A percentile compares a stretch with the other conserved stretches of the same genome.
These are phyloP conservation scores for Hydrolagus affinis DNA, from an alignment of 2,113 vertebrate genomes.

Conservation along the genomic window DNA sequence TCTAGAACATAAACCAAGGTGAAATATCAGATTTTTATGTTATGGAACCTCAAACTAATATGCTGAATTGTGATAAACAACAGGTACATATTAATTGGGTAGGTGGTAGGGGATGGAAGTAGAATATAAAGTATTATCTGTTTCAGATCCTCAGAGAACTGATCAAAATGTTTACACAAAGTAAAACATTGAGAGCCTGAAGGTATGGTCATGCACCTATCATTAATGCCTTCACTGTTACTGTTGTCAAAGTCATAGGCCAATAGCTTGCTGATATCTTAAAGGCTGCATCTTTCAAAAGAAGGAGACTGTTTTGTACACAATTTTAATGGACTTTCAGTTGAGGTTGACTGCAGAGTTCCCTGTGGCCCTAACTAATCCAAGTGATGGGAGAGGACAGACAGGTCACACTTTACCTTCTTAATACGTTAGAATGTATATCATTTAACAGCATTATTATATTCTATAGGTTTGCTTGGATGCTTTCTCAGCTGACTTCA, in stretches of 20 bases:
- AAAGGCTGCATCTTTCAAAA: not conserved
- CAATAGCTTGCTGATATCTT: not conserved
- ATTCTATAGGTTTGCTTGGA: not conserved
- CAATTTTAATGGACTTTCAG: not conserved
- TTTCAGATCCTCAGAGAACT: not conserved
- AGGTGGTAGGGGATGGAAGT: no score
- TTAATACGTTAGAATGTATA: not conserved
- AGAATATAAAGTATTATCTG: not conserved
- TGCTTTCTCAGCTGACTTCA: not conserved
- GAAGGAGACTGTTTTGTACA: not conserved
- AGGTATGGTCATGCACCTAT: not conserved
- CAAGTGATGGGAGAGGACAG: not conserved
- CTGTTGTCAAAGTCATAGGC: conserved; percentile 2
- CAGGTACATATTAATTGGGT: not conserved
- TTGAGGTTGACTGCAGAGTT: conserved; percentile 4
- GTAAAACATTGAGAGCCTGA: not conserved
- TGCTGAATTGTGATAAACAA: not conserved
- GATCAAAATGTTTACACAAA: conserved; percentile 1
- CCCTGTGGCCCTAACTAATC: not conserved
- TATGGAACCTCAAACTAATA: no score
- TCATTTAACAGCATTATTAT: not conserved
- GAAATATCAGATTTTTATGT: no score
- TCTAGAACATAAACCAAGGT: no score
- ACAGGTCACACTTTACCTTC: not conserved
- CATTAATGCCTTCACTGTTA: not conserved